Base-by-base conservation (phyloP, 2,113 vertebrate genomes). In the Pangasianodon hypophthalmus region DNA sequence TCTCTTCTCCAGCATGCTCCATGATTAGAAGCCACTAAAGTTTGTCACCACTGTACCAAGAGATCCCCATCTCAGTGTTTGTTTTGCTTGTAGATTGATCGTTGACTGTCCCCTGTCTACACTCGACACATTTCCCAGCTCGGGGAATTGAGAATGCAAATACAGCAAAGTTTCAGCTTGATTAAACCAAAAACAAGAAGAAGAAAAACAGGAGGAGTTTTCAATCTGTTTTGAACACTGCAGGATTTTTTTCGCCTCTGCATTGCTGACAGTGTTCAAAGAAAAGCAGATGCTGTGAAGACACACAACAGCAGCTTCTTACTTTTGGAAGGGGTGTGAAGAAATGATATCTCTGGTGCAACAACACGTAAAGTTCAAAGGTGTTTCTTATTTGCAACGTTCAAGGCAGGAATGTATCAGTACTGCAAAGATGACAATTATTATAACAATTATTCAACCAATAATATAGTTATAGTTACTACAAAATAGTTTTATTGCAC, bases 211-310 rank as follows among this genome's bases (percentile, higher is more conserved):
- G 2, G 60, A 7, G 3, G 24, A 46, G 19, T 64, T 86, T 84
- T 71, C 62, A 86, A 52, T 52, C 84, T 71, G 46, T 52, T 71
- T 52, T 52, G 46, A 67, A 48, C 8, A 48, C 60, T 64, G 41
- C 54, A 71, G 48, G n/a, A n/a, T 26, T 32, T 37, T 18, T 62
- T 37, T 54, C 10, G 80, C 50, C 87, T 71, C 52, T 50, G 46
- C 8, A 71, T 32, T 71, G 84, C 64, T 86, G 64, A 60, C 82
- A 24, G 46, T 24, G 84, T 54, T 85, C 37, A 86, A 69, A 86
- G 46, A 21, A 69, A 69, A 86, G 64, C 64, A 86, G 84, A 86
- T 86, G 84, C 46, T 71, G 62, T 71, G 48, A 86, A 71, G 52
- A 58, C 16, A 86, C 64, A 32, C n/a, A 50, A 24, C 46, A 71